Base-by-base conservation (phyloP, 1,140 invertebrate species). In the Procambarus virginalis region DNA sequence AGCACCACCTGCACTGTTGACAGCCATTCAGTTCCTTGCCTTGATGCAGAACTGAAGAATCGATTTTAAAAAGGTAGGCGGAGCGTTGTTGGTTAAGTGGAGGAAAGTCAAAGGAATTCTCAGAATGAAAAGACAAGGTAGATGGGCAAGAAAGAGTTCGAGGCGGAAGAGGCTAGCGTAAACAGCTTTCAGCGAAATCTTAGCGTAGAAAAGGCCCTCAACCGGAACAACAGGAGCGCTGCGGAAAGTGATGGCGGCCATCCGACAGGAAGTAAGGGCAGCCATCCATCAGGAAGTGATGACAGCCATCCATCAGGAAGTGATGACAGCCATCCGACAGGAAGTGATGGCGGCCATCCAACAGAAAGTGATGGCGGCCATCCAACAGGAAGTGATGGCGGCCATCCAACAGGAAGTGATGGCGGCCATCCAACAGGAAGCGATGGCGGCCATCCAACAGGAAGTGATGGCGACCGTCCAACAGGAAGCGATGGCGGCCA, bases 41-140 rank as follows among this genome's bases (percentile, higher is more conserved):
- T 55, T 17, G 60, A 4, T 20, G 4, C 60, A 64, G 12, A 17
- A 17, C 60, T 64, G 60, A 64, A 17, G 4, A 20, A 64, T 64
- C 60, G 68, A 73, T n/a, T 34, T 5, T 5, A 34, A 8, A 8
- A 20, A 73, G n/a, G 6, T 34, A 22, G 68, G 68, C 10, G 68
- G 60, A 64, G 34, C 34, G 34, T 34, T 34, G 34, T 34, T 34
- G 34, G 34, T 34, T 34, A 34, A 34, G 60, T 20, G 68, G 68
- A 34, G 68, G n/a, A 34, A 73, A 34, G 68, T 73, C 5, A 6
- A 6, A 8, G 68, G 2, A 34, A 9, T 73, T 5, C 68, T 73
- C 68, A 73, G 76, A 49, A 55, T 49, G 76, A 78, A 14, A 78
- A 55, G 76, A 64, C 60, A 20, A 2, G 73, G 82, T 76, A 84